Base-by-base conservation (phyloP, 2,888 invertebrate genomes). In the Agrochola lychnidis region DNA sequence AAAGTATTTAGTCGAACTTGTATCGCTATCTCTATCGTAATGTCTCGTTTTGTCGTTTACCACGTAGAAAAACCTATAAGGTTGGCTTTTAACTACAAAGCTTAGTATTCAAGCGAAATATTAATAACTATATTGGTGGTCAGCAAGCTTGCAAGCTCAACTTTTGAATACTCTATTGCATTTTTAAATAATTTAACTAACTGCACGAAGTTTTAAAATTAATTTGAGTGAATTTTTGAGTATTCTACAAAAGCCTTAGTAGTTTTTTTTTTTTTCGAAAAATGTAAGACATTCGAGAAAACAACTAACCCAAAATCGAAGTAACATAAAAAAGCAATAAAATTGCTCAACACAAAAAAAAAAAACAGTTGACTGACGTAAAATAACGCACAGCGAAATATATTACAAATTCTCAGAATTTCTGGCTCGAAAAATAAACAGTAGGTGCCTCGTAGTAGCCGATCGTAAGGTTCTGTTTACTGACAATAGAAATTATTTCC, bases 401-500 rank as follows among this genome's bases (percentile, higher is more conserved):
- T 72, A 82, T 82, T 77, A 83, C 62, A 61, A 70, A 79, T 75
- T 79, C 85, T 51, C 73, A 51, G 83, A 78, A 83, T 70, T 36
- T 76, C 64, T 69, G 69, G 1, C 69, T 70, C 25, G 64, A 63
- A 82, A 87, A 75, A 78, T 87, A 92, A 91, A 92, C 91, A 93
- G 93, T 63, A n/a, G 42, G 59, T 88, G 81, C 89, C 89, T 62
- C 70, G 51, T 88, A 91, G 89, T 91, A 88, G 86, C 82, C 79
- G 87, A 90, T 89, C 83, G 79, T 61, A 94, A 93, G 93, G 91
- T 91, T 90, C 90, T 94, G 91, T 92, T 93, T 93, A 92, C 94
- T 92, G 93, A 95, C 95, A 95, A 95, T 94, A 94, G 94, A 94
- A 94, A 95, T 95, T 93, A 95, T 94, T 95, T 92, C 93, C 93